These are phyloP conservation scores for Pyxicephalus adspersus DNA, from an alignment of 2,113 vertebrate species.

Conservation along the genomic window DNA sequence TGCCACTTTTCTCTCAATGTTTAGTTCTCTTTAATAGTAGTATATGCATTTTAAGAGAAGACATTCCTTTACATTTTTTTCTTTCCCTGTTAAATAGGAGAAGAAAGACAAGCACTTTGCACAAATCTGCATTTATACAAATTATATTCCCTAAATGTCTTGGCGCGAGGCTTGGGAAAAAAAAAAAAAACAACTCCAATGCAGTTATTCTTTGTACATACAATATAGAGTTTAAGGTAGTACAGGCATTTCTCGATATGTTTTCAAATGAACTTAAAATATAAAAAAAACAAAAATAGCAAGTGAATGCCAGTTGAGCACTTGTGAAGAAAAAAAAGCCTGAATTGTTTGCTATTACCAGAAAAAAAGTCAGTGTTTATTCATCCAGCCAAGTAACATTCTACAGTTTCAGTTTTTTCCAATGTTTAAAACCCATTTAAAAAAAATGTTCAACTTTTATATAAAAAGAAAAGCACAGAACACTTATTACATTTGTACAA, in stretches of 20 bases:
- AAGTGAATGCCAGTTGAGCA: slow-evolving; percentile 13
- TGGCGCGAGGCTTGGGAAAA: too few species aligned
- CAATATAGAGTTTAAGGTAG: too few species aligned
- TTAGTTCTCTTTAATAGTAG: too few species aligned
- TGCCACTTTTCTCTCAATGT: too few species aligned
- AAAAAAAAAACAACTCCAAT: too few species aligned
- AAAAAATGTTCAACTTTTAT: not conserved
- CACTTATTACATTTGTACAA: slow-evolving; percentile 23
- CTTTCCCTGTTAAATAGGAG: too few species aligned
- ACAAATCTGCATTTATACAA: too few species aligned
- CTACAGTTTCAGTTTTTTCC: not conserved
- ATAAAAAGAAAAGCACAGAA: slow-evolving; percentile 16
- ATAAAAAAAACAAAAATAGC: not conserved
- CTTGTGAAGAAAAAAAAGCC: not conserved
- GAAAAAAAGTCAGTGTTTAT: slow-evolving; percentile 26
- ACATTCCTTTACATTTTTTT: too few species aligned
- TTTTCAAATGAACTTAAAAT: not conserved
- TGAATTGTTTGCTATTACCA: not conserved
- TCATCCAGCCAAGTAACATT: not conserved
- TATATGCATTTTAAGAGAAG: too few species aligned
- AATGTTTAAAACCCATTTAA: not conserved
- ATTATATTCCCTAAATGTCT: too few species aligned
- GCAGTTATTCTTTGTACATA: too few species aligned
- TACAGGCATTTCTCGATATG: not conserved
- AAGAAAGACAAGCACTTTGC: too few species aligned